Base-by-base conservation (phyloP, 1,140 invertebrate genomes). In the Conus ventricosus region DNA sequence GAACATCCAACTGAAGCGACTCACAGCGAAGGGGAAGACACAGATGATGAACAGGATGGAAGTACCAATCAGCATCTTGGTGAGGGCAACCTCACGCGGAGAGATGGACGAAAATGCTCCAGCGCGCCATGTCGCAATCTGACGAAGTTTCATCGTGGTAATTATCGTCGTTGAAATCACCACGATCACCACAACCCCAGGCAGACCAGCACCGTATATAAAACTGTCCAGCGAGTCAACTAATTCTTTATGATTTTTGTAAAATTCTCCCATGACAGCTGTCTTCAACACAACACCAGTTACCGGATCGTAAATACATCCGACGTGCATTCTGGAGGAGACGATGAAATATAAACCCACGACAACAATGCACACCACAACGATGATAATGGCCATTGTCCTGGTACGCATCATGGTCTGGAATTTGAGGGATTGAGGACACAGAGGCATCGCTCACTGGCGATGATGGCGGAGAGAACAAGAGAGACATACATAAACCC, bases 401-500 rank as follows among this genome's bases (percentile, higher is more conserved):
- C 53, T 85, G 10, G 84, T 85, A 6, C 63, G 63, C 17, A 85
- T 17, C 20, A 85, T 1, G 20, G 67, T 76, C 3, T 85, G 84
- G 39, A 60, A 76, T 2, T 54, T 60, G 27, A 85, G 84, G 17
- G 84, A 76, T 15, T 75, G 60, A 75, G 27, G 67, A 85, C 63
- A 23, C 84, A 85, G 27, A 85, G 63, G 25, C 84, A 85, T 75
- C 84, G 13, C 84, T 85, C 84, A 20, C 84, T 85, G 27, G 84
- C 67, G 15, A 85, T 85, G 84, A 85, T 75, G 84, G 71, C 67
- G 27, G 84, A 71, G 6, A 85, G 39, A 5, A 85, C 39, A 4
- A 25, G 10, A 1, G 84, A 75, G 1, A 63, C 67, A 25, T 39
- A 85, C 11, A 60, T 23, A 15, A 85, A 23, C 0, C 84, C 84